Percentiles rank a stretch among this genome's conserved stretches.
Evolutionary conservation across 2,113 vertebrate genomes (phyloP).

Genomic region (Misgurnus mizolepis): DNA sequence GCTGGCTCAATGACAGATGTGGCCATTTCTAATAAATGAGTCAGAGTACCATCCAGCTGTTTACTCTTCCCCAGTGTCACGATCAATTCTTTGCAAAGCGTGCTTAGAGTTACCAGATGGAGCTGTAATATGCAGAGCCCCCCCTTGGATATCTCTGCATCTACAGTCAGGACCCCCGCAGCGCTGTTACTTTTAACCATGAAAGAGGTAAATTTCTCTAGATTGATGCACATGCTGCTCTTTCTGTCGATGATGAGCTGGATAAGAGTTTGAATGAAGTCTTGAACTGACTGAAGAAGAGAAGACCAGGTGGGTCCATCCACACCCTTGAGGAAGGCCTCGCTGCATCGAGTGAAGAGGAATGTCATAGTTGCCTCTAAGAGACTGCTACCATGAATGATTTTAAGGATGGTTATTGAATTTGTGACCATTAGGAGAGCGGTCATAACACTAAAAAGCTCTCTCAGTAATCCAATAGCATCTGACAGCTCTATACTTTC

Average conservation of each 20-base stretch:
- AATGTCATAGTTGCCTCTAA: conserved; percentile 77
- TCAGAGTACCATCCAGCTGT: conserved; percentile 60
- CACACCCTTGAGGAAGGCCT: conserved; percentile 47
- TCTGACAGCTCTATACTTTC: conserved; percentile 56
- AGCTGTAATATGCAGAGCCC: conserved; percentile 70
- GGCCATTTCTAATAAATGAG: conserved; percentile 69
- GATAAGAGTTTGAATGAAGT: conserved; percentile 77
- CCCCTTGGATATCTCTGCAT: conserved; percentile 45
- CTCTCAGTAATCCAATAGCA: conserved; percentile 64
- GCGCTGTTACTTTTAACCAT: conserved; percentile 65
- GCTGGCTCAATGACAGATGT: conserved; percentile 69
- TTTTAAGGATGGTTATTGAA: conserved; percentile 75
- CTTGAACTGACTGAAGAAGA: conserved; percentile 73
- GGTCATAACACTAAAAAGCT: conserved; percentile 76
- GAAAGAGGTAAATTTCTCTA: conserved; percentile 84
- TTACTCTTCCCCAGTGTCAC: conserved; percentile 71
- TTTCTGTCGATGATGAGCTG: conserved; percentile 77
- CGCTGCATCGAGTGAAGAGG: conserved; percentile 65
- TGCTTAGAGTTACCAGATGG: conserved; percentile 77
- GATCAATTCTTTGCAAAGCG: conserved; percentile 75
- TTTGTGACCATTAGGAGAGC: conserved; percentile 75
- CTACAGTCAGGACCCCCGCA: not conserved
- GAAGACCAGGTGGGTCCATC: conserved; percentile 68
- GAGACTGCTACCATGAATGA: conserved; percentile 79
- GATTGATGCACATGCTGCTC: conserved; percentile 82